Evolutionary conservation across 2,888 invertebrate genomes (phyloP).

Genomic region (Lagria hirta): DNA sequence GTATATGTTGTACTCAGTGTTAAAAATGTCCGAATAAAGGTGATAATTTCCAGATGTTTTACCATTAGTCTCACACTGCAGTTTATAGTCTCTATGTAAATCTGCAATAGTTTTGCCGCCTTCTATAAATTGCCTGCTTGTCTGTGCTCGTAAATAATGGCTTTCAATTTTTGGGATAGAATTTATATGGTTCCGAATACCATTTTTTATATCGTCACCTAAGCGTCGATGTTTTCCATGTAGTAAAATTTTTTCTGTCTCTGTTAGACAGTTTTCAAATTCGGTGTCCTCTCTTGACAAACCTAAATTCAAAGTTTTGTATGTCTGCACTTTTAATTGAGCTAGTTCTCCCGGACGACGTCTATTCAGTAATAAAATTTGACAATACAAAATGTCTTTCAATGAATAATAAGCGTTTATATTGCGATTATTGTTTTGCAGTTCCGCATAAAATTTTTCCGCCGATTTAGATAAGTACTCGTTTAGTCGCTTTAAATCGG

Average conservation of each 20-base stretch:
- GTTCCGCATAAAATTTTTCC: no score
- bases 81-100: slow-evolving; percentile 33
- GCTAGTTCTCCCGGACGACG: no score
- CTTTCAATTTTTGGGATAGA: slow-evolving; percentile 4
- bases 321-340: no score
- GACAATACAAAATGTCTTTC: no score
- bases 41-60: slow-evolving; percentile 22
- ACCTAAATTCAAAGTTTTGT: no score
- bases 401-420: no score
- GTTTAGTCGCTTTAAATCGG: slow-evolving; percentile 31
- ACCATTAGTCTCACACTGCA: slow-evolving; percentile 20
- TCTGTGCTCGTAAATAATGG: slow-evolving; percentile 1
- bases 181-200: not conserved
- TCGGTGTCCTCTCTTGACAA: no score
- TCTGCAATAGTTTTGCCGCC: slow-evolving; percentile 33
- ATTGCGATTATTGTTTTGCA: no score
- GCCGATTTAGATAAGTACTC: no score
- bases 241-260: no score
- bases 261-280: no score
- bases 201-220: not conserved
- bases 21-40: slow-evolving; percentile 28
- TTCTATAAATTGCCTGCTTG: slow-evolving; percentile 29
- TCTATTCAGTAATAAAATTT: no score
- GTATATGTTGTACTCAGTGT: slow-evolving; percentile 30
- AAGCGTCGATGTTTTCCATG: not conserved